Conservation (phyloP, 1,140 invertebrate species). For the Drosophila lacertosa region DNA sequence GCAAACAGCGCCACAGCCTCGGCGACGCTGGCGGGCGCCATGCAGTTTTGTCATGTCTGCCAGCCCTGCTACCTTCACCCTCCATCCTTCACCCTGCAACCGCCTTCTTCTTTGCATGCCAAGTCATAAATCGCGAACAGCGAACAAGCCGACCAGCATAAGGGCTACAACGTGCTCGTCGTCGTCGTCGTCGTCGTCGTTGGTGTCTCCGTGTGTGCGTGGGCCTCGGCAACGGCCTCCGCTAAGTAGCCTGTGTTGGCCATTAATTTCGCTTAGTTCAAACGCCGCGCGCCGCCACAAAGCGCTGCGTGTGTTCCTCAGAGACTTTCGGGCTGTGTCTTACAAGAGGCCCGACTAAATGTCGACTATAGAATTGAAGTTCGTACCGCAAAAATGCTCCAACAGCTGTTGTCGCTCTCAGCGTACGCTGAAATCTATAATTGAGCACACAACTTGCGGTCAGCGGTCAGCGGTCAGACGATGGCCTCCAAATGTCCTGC, state of each 20-base stretch:
- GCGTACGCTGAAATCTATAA: constrained; percentile 63
- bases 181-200: constrained; percentile 1
- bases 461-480: constrained; percentile 12
- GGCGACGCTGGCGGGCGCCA: constrained; percentile 71
- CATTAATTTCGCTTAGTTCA: constrained; percentile 81
- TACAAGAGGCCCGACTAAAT: no score
- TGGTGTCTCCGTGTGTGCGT: constrained; percentile 28
- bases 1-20: no score
- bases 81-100: constrained; percentile 4
- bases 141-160: constrained; percentile 63
- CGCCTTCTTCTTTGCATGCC: constrained; percentile 66
- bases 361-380: no score
- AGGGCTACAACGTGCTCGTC: constrained; percentile 42
- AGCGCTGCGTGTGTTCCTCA: constrained; percentile 69
- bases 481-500: constrained; percentile 14
- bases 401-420: constrained; percentile 53
- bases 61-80: constrained; percentile 5
- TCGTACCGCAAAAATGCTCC: constrained; percentile 33
- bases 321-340: no score
- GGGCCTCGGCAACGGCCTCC: constrained; percentile 48
- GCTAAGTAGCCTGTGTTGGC: constrained; percentile 82
- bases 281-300: constrained; percentile 65
- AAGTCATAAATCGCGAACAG: constrained; percentile 76
- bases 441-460: constrained; percentile 79
- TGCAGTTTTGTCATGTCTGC: constrained; percentile 51